These are phyloP conservation scores for Drosophila murphyi DNA, from an alignment of 1,140 invertebrate genomes.

Conservation along the genomic window DNA sequence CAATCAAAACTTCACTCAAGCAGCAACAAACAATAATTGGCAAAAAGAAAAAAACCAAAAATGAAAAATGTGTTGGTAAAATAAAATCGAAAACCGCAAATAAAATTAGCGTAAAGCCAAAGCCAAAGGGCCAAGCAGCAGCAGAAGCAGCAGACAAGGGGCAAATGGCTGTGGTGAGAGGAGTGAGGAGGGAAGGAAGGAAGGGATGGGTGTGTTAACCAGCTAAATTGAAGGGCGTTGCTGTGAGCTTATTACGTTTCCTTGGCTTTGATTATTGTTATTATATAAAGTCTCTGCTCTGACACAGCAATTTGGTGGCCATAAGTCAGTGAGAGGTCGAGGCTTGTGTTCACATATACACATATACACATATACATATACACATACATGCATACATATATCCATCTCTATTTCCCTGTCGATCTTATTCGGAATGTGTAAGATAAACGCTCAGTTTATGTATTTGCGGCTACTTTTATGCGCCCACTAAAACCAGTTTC, in stretches of 20 bases:
- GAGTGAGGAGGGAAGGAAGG: background rate
- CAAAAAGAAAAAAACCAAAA: conserved; percentile 22
- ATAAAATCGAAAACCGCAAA: conserved; percentile 74
- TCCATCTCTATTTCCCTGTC: background rate
- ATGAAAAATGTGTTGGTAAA: conserved; percentile 58
- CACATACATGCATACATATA: background rate
- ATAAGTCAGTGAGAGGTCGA: conserved; percentile 55
- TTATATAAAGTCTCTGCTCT: conserved; percentile 27
- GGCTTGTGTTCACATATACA: conserved; percentile 5
- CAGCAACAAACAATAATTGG: conserved; percentile 30
- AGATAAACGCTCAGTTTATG: conserved; percentile 42
- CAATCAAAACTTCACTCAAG: conserved; percentile 37
- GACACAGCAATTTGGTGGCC: conserved; percentile 65
- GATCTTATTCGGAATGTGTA: conserved; percentile 36
- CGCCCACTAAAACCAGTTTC: conserved; percentile 42
- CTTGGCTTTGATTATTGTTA: conserved; percentile 50
- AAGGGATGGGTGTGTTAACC: conserved; percentile 12
- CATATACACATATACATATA: background rate
- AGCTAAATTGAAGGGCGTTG: conserved; percentile 74
- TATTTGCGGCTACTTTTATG: conserved; percentile 26
- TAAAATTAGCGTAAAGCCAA: conserved; percentile 62
- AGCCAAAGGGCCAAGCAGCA: background rate
- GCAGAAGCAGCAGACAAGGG: background rate
- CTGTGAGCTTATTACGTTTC: conserved; percentile 70
- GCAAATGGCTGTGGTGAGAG: background rate